Base-by-base conservation (phyloP, 2,113 vertebrate genomes). In the Oncorhynchus nerka region DNA sequence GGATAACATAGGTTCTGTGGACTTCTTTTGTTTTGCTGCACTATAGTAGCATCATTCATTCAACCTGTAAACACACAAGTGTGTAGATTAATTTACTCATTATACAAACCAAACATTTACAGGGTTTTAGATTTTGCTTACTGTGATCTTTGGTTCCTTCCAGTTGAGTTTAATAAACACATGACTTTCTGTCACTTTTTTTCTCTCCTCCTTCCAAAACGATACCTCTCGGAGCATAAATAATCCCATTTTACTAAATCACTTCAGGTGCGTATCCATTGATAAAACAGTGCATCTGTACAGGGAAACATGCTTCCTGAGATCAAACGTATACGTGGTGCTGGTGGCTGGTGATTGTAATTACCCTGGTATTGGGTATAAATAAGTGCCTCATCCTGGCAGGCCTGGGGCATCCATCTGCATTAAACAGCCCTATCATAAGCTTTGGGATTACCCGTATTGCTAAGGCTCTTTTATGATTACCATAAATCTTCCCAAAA, bases 361-460 rank as follows among this genome's bases (percentile, higher is more conserved):
- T 83, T 78, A 80, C 68, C 39, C 68, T 51, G 62, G n/a, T 82
- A 76, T 30, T 28, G 66, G 32, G 15, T 78, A 71, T 74, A 76
- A 82, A 85, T 73, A 75, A 67, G 49, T 16, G 69, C 45, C 55
- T 78, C 83, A 79, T 83, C 70, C 77, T 64, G 66, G 67, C 24
- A 9, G 24, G 69, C 28, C 9, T 19, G 68, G 68, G 68, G 65
- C 15, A 30, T 67, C 59, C 70, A 81, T 81, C 79, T 24, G 68
- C 62, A 59, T 81, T 74, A 68, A 76, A 77, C 39, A 75, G 59
- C 57, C 70, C 82, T 71, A 71, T 82, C 49, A 81, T 78, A 71
- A 78, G 26, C 74, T 87, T 75, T 73, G 30, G 74, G 77, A 83
- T 86, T 75, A 75, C 68, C 1, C 30, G 70, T 78, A 30, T 49